Conservation (phyloP, 2,888 invertebrate species). For the Empis stercorea region DNA sequence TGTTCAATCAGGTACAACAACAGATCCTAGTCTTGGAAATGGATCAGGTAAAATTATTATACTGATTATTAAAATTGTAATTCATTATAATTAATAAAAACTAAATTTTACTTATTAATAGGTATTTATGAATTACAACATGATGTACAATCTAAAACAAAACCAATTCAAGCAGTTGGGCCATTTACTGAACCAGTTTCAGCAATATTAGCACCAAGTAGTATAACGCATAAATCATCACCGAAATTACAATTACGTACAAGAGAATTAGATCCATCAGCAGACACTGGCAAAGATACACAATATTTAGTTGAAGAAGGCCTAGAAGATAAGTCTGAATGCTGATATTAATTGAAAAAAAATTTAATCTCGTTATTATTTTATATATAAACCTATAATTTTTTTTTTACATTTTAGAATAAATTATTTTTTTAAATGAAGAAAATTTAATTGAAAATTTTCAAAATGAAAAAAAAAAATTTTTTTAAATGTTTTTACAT, state of each 20-base stretch:
- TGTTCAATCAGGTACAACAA: constrained; percentile 48
- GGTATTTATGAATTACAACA: constrained; percentile 75
- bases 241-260: constrained; percentile 61
- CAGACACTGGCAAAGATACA: constrained; percentile 84
- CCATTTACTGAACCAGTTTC: constrained; percentile 48
- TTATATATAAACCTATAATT: too few species aligned
- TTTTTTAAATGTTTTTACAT: too few species aligned
- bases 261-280: constrained; percentile 67
- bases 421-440: too few species aligned
- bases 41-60: constrained; percentile 46
- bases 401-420: too few species aligned
- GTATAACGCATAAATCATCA: constrained; percentile 65
- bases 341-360: constrained; percentile 31
- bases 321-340: constrained; percentile 58
- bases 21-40: constrained; percentile 45
- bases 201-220: constrained; percentile 68
- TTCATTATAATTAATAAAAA: background rate
- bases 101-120: constrained; percentile 23
- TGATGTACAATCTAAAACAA: constrained; percentile 49
- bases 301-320: constrained; percentile 62
- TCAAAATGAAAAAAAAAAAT: too few species aligned
- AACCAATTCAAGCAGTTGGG: constrained; percentile 37
- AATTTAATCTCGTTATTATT: too few species aligned
- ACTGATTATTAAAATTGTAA: constrained; percentile 1
- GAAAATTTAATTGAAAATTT: too few species aligned